Evolutionary conservation across 37 sponge, comb jelly and placozoan species (phyloP).

Genomic region (Cliona cf. orientalis): DNA sequence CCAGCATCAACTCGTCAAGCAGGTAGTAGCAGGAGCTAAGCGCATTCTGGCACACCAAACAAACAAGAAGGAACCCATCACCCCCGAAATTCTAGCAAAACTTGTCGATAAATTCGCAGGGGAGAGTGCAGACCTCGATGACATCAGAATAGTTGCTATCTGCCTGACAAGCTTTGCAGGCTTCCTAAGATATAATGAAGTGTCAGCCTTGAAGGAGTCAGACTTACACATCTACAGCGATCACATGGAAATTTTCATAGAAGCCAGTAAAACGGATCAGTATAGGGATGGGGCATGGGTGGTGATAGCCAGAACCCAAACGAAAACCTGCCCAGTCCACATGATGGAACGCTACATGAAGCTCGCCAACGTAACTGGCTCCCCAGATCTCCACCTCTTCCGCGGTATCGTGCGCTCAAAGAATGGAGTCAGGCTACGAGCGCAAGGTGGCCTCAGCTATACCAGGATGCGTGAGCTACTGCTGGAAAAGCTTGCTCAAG

Average conservation of each 20-base stretch:
- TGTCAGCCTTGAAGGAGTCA: constrained; percentile 2
- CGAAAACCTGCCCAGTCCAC: neutral
- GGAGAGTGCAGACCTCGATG: neutral
- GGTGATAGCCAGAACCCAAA: constrained; percentile 1
- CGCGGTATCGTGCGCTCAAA: neutral
- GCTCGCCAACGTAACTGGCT: neutral
- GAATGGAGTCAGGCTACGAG: neutral
- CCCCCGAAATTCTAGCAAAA: neutral
- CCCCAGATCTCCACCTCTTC: neutral
- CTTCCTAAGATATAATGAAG: constrained; percentile 2
- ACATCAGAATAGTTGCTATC: neutral
- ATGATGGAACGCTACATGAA: constrained; percentile 1
- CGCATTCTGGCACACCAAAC: constrained; percentile 1
- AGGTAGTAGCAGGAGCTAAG: neutral
- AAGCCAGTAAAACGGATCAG: constrained; percentile 3
- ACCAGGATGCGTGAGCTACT: neutral
- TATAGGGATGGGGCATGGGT: constrained; percentile 21
- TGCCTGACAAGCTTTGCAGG: constrained; percentile 9
- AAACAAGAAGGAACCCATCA: constrained; percentile 3
- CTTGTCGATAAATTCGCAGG: neutral
- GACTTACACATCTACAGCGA: neutral
- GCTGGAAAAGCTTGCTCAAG: neutral
- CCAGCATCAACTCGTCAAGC: neutral
- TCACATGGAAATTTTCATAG: constrained; percentile 1
- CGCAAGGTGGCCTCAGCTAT: neutral